Conservation (phyloP, 2,888 invertebrate species). For the Drosophila flavopinicola region DNA sequence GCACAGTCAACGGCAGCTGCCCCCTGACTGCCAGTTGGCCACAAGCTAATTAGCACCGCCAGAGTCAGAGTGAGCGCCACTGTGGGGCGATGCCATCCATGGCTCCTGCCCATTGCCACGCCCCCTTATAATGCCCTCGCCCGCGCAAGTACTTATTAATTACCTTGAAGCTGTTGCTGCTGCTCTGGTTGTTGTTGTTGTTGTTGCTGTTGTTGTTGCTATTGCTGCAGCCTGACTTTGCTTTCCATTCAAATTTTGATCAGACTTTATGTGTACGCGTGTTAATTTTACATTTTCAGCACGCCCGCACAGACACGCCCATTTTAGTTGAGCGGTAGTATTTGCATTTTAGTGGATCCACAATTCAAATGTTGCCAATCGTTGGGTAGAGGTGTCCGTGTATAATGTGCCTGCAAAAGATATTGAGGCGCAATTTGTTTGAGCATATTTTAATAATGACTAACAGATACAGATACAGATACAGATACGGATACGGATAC, state of each 20-base stretch:
- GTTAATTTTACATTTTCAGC: slow-evolving; percentile 30
- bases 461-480: not conserved
- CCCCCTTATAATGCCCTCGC: slow-evolving; percentile 35
- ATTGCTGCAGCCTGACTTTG: slow-evolving; percentile 10
- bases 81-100: slow-evolving; percentile 16
- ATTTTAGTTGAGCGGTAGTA: slow-evolving; percentile 4
- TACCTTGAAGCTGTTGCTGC: slow-evolving; percentile 14
- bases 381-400: not conserved
- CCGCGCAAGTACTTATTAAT: slow-evolving; percentile 33
- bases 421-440: slow-evolving; percentile 11
- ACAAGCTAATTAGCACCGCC: slow-evolving; percentile 51
- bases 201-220: slow-evolving; percentile 1
- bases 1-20: slow-evolving; percentile 45
- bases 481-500: not conserved
- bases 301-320: slow-evolving; percentile 22
- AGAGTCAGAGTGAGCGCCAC: slow-evolving; percentile 47
- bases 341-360: slow-evolving; percentile 29
- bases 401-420: slow-evolving; percentile 27
- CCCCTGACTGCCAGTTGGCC: slow-evolving; percentile 28
- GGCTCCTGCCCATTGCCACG: slow-evolving; percentile 32
- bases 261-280: slow-evolving; percentile 5
- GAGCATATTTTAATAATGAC: not conserved
- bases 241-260: slow-evolving; percentile 12
- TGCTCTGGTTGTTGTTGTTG: not conserved
- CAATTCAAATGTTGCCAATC: slow-evolving; percentile 3